Base-by-base conservation (phyloP, 2,797 vertebrate species). In the Centroberyx gerrardi region DNA sequence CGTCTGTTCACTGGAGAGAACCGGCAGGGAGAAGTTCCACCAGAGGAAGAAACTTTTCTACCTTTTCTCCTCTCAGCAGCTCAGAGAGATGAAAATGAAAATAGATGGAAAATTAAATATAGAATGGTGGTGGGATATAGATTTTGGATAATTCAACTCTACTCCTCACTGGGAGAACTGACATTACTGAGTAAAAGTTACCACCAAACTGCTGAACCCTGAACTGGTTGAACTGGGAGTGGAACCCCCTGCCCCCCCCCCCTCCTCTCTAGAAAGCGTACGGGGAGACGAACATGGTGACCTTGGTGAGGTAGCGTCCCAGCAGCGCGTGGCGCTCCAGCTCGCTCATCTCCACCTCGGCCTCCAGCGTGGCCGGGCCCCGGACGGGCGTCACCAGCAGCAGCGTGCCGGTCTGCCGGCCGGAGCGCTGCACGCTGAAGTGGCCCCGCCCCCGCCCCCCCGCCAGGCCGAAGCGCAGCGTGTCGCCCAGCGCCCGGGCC, bases 281-380 rank as follows among this genome's bases (percentile, higher is more conserved):
- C 0, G 91, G 91, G 0, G 97, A 97, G 9, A 97, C 95, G 0
- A 96, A 95, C 62, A 90, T 72, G 0, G 94, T 96, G 83, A 97
- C 93, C 74, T 93, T 96, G 72, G 97, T 97, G 80, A 97, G 72
- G 78, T 97, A 96, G 64, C 95, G 95, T 1, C 95, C 96, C 72
- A 97, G 91, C 61, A 96, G 81, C 1, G 76, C 36, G 74, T 88
- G 87, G 33, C 5, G 84, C 72, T 96, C 93, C 86, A 96, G 91
- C 74, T 97, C 95, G 0, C 93, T 96, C 96, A 97, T 97, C 89
- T 97, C 96, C 89, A 97, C 93, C 62, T 97, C 95, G 0, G 95
- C 95, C 85, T 96, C 92, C 84, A 98, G 86, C 0, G 84, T 88
- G 33, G 93, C 89, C 0, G 96, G 96, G 1, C 96, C 97, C 0